Conservation (phyloP, 2,113 vertebrate species). For the Anarhynchus alexandrinus region DNA sequence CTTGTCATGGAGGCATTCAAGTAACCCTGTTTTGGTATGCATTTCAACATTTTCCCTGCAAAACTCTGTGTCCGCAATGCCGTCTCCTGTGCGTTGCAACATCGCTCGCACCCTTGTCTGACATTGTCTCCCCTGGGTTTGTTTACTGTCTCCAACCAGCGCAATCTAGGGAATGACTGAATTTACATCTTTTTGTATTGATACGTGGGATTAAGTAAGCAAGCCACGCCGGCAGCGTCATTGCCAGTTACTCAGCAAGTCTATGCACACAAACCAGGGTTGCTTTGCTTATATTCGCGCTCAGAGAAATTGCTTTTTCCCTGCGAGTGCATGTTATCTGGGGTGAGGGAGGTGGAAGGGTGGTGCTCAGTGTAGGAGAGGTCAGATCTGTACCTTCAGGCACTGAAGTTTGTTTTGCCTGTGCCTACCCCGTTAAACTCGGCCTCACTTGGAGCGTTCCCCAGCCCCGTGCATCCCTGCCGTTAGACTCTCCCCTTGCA, state of each 20-base stretch:
- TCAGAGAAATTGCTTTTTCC: neutral
- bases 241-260: neutral
- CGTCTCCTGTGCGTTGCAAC: rapidly evolving
- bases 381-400: neutral
- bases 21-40: neutral
- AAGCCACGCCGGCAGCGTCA: rapidly evolving
- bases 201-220: neutral
- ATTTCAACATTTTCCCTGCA: neutral
- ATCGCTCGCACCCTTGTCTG: neutral
- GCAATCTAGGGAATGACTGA: neutral
- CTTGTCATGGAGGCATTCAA: rapidly evolving
- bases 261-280: neutral
- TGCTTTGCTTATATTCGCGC: neutral
- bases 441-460: rapidly evolving
- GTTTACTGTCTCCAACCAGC: neutral
- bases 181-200: neutral
- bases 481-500: neutral
- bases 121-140: neutral
- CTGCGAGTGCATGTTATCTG: neutral
- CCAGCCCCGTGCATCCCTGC: neutral
- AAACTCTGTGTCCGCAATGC: neutral
- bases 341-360: neutral
- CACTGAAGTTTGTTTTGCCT: neutral
- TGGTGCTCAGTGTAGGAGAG: neutral
- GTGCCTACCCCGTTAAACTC: neutral